Conservation (phyloP, 1,140 invertebrate genomes). For the Chrysoperla carnea region DNA sequence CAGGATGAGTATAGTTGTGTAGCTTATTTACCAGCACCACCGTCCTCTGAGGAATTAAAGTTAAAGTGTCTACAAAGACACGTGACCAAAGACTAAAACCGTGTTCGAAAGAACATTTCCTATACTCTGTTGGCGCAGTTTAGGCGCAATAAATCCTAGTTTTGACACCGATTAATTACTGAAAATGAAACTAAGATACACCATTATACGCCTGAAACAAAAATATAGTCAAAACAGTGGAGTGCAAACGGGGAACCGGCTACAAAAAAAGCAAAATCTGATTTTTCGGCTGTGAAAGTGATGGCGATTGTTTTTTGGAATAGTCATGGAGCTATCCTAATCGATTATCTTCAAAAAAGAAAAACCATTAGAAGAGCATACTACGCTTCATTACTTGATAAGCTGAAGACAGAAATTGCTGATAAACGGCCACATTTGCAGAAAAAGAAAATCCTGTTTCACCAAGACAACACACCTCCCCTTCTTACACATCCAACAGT, state of each 20-base stretch:
- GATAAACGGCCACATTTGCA: slow-evolving; percentile 14
- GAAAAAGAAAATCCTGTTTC: slow-evolving; percentile 15
- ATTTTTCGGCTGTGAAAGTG: slow-evolving; percentile 26
- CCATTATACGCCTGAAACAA: slow-evolving; percentile 19
- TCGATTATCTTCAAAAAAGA: slow-evolving; percentile 27
- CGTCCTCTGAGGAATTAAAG: too few relatives aligned
- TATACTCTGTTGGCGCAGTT: too few relatives aligned
- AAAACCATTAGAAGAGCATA: slow-evolving; percentile 21
- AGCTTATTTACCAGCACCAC: too few relatives aligned
- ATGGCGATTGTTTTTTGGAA: slow-evolving; percentile 25
- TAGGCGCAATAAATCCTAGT: too few relatives aligned
- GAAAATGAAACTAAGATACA: slow-evolving; percentile 23
- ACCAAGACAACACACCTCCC: slow-evolving; percentile 11
- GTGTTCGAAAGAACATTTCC: too few relatives aligned
- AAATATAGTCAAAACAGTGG: slow-evolving; percentile 20
- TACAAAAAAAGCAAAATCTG: slow-evolving; percentile 19
- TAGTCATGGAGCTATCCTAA: slow-evolving; percentile 17
- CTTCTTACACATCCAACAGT: slow-evolving; percentile 12
- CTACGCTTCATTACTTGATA: slow-evolving; percentile 17
- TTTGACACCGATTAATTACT: slow-evolving; percentile 19
- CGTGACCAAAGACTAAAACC: too few relatives aligned
- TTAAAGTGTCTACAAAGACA: too few relatives aligned
- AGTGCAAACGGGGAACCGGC: slow-evolving; percentile 6
- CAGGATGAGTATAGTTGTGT: too few relatives aligned
- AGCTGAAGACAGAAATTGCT: slow-evolving; percentile 17